Evolutionary conservation across 2,113 vertebrate species (phyloP), one percentile per base, ranked within the genome.

Genomic region (Ictalurus furcatus): DNA sequence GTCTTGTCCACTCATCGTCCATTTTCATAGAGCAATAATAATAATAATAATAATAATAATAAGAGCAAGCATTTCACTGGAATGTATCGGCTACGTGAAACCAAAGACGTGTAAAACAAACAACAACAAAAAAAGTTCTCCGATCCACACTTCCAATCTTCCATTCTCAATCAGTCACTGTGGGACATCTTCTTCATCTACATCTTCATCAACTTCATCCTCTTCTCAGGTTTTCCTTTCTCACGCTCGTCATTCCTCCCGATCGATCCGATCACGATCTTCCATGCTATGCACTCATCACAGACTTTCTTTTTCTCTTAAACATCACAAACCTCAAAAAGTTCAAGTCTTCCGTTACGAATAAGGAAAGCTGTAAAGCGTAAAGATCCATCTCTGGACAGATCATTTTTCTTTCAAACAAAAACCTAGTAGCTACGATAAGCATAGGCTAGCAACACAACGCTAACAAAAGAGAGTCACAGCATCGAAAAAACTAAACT

Each of bases 161-260:
- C 87, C 84, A 86, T 87, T 88, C 84, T 84, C 34, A 85, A 85
- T 90, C 76, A 76, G 61, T 88, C 90, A 90, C 90, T 90, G 90
- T 85, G 88, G 65, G 3, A 83, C 40, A 59, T 59, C 80, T 59
- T 59, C 52, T 13, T 34, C 54, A 81, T 30, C 52, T n/a, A 37
- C 54, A 81, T 30, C 52, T 34, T 21, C 79, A 81, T 82, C 19
- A 25, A 0, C 56, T 25, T 23, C 80, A 80, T 79, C 44, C 9
- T 58, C 71, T 84, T 79, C 84, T 87, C 87, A 88, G 85, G 88
- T 84, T 59, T 40, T 82, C 80, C 21, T 25, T 52, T 79, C 4
- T 61, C 59, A 37, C n/a, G 19, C 19, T 73, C 37, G 54, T 82
- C 78, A 61, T 84, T 87, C n/a, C 16, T 87, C n/a, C 16, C 28